A percentile compares a stretch with the other conserved stretches of the same genome.
Conservation (phyloP, 2,888 invertebrate genomes). For the Smittia aterrima region DNA sequence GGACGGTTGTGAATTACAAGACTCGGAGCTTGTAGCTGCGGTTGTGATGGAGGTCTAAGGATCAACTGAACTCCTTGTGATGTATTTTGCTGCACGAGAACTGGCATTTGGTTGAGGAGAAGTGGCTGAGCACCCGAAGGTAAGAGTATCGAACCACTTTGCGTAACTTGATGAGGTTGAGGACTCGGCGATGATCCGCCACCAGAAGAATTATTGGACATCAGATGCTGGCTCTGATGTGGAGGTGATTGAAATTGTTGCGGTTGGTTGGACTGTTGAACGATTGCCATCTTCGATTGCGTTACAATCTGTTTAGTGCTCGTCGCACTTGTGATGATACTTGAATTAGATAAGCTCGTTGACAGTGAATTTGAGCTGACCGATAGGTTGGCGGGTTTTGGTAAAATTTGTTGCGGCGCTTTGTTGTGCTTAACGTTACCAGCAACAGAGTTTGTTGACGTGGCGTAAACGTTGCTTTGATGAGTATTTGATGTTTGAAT, state of each 20-base stretch:
- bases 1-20: slow-evolving; percentile 53
- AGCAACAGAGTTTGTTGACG: neutral
- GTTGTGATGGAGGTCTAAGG: slow-evolving; percentile 61
- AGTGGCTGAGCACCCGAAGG: slow-evolving; percentile 52
- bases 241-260: slow-evolving; percentile 31
- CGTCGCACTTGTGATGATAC: slow-evolving; percentile 13
- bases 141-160: slow-evolving; percentile 51
- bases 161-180: slow-evolving; percentile 43
- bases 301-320: slow-evolving; percentile 43
- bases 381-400: slow-evolving; percentile 55
- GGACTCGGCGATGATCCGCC: slow-evolving; percentile 32
- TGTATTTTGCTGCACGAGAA: slow-evolving; percentile 63
- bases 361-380: neutral
- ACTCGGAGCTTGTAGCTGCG: slow-evolving; percentile 55
- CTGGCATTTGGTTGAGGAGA: slow-evolving; percentile 56
- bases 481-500: slow-evolving; percentile 43
- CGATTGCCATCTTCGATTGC: slow-evolving; percentile 44
- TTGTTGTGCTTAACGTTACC: slow-evolving; percentile 50
- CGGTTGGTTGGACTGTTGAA: slow-evolving; percentile 41
- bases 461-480: slow-evolving; percentile 33
- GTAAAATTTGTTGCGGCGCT: slow-evolving; percentile 62
- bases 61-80: slow-evolving; percentile 71
- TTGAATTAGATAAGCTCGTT: neutral
- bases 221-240: slow-evolving; percentile 39
- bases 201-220: neutral